Conservation (phyloP, 2,797 vertebrate species). For the Schizothorax lantsangensis region DNA sequence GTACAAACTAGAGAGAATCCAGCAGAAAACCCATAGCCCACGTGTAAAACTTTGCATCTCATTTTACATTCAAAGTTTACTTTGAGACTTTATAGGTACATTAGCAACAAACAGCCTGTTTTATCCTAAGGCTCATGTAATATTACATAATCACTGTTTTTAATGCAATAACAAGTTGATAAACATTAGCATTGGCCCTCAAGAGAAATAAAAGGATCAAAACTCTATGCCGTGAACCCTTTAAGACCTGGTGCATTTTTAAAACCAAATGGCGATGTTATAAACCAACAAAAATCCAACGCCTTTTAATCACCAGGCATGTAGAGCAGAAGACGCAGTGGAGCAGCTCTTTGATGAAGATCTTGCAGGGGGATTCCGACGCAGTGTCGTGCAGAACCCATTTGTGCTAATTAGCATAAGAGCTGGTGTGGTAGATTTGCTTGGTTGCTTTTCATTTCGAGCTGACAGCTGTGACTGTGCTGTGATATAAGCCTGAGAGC, state of each 20-base stretch:
- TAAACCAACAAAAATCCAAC: not conserved
- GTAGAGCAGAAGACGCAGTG: not conserved
- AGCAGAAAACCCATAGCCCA: not conserved
- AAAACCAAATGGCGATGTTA: not conserved
- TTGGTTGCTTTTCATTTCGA: conserved; percentile 20
- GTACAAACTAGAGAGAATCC: not conserved
- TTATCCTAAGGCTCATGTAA: not conserved
- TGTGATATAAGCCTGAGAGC: conserved; percentile 39
- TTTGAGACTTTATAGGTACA: not conserved
- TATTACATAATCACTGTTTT: not conserved
- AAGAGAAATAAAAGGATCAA: not conserved
- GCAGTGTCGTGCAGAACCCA: conserved; percentile 13
- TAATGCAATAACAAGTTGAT: not conserved
- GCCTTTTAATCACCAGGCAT: conserved; percentile 1
- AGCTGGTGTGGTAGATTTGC: conserved; percentile 21
- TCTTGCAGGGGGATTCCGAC: conserved; percentile 43
- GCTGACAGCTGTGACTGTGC: conserved; percentile 35
- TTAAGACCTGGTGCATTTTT: not conserved
- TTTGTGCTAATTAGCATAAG: conserved; percentile 35
- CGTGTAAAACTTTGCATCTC: not conserved
- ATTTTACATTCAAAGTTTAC: not conserved
- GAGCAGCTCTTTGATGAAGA: conserved; percentile 10
- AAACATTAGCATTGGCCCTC: not conserved
- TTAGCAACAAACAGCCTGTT: not conserved
- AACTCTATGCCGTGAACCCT: not conserved